Conservation (phyloP, 2,113 vertebrate genomes). For the Indicator indicator region DNA sequence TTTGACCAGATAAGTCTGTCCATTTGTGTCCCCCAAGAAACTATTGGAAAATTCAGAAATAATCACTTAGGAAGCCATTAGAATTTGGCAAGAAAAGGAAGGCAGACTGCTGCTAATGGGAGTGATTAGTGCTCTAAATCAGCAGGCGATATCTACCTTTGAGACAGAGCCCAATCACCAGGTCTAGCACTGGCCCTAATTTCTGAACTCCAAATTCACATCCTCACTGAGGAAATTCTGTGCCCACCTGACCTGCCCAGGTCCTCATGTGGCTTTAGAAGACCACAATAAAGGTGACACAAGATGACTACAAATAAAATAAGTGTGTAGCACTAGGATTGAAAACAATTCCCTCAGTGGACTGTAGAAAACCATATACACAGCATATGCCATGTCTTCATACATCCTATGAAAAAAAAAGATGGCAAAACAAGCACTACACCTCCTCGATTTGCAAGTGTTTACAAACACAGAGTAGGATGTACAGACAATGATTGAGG, state of each 20-base stretch:
- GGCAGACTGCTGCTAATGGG: background rate
- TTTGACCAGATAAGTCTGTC: background rate
- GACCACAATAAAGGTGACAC: background rate
- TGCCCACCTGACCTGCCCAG: background rate
- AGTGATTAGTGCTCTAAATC: slow-evolving; percentile 7
- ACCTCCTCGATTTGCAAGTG: background rate
- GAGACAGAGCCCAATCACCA: background rate
- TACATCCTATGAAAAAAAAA: background rate
- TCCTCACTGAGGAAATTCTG: background rate
- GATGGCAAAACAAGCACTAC: background rate
- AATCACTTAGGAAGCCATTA: slow-evolving; percentile 34
- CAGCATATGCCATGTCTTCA: background rate
- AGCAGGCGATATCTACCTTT: background rate
- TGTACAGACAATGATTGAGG: background rate
- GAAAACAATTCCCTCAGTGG: background rate
- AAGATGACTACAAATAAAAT: background rate
- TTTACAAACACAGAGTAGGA: background rate
- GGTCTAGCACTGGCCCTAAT: background rate
- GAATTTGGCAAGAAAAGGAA: slow-evolving; percentile 36
- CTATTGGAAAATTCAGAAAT: slow-evolving; percentile 1
- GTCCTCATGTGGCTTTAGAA: background rate
- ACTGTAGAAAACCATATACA: background rate
- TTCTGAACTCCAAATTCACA: background rate
- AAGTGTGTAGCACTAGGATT: rapidly evolving
- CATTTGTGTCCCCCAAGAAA: background rate